These are phyloP conservation scores for Pseudeuparius sepicola DNA, from an alignment of 2,888 invertebrate genomes.

Conservation along the genomic window DNA sequence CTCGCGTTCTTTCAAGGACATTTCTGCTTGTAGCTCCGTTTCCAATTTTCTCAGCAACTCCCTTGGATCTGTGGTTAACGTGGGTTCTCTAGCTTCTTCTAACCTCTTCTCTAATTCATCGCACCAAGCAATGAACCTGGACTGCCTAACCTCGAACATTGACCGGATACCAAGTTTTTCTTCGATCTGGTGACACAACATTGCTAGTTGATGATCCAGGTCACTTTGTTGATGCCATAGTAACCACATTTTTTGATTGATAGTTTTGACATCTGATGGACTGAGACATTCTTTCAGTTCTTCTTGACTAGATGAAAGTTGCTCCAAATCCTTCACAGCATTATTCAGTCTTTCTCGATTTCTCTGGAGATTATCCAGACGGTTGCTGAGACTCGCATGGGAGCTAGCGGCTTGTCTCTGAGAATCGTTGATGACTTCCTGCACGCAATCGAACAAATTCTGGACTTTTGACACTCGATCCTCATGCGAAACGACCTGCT, in stretches of 20 bases:
- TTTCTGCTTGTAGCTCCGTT: constrained; percentile 65
- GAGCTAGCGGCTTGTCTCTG: constrained; percentile 47
- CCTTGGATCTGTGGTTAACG: constrained; percentile 54
- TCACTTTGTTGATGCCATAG: constrained; percentile 73
- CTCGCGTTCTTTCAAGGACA: constrained; percentile 65
- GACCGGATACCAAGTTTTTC: constrained; percentile 62
- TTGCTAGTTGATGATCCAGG: constrained; percentile 65
- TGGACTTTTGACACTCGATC: constrained; percentile 50
- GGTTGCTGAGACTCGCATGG: constrained; percentile 51
- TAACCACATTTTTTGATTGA: constrained; percentile 69
- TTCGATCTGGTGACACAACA: constrained; percentile 60
- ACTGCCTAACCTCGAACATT: constrained; percentile 58
- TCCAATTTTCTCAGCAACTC: constrained; percentile 62
- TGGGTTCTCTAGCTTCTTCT: constrained; percentile 39
- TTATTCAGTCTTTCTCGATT: constrained; percentile 48
- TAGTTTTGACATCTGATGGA: constrained; percentile 70
- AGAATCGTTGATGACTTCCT: constrained; percentile 48
- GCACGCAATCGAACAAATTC: constrained; percentile 52
- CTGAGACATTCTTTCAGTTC: constrained; percentile 77
- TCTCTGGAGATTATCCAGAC: constrained; percentile 53
- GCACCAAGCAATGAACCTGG: constrained; percentile 60
- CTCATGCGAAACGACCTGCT: constrained; percentile 54
- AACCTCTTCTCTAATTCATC: constrained; percentile 56
- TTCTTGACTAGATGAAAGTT: constrained; percentile 64
- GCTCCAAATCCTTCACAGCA: constrained; percentile 55